Conservation (phyloP, 2,113 vertebrate species). For the Marmota flaviventris region DNA sequence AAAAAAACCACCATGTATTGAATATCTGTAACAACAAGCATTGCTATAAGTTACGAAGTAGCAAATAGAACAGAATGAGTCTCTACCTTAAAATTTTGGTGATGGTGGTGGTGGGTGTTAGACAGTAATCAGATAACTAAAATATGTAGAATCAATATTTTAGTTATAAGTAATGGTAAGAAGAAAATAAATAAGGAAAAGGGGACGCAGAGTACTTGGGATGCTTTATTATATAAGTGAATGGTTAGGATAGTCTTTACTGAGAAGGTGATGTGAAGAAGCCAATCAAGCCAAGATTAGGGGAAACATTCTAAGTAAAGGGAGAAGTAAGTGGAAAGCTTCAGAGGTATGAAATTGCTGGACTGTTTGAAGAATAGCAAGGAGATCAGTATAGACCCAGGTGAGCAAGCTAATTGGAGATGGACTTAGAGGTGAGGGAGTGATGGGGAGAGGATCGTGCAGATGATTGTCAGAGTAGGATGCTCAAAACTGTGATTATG, state of each 20-base stretch:
- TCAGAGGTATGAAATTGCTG: neutral
- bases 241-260: neutral
- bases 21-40: neutral
- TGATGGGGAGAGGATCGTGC: neutral
- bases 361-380: neutral
- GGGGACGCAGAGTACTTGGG: neutral
- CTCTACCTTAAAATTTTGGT: neutral
- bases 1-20: neutral
- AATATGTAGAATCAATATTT: neutral
- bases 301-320: neutral
- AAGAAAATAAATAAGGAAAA: neutral
- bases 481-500: neutral
- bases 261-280: neutral
- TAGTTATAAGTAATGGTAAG: neutral
- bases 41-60: neutral
- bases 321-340: neutral
- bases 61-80: neutral
- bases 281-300: neutral
- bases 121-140: neutral
- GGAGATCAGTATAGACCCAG: neutral
- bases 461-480: neutral
- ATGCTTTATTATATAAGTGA: neutral
- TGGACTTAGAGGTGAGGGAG: neutral
- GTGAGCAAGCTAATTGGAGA: neutral
- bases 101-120: neutral